These are phyloP conservation scores for Perognathus longimembris DNA, from an alignment of 2,113 vertebrate genomes.

Conservation along the genomic window DNA sequence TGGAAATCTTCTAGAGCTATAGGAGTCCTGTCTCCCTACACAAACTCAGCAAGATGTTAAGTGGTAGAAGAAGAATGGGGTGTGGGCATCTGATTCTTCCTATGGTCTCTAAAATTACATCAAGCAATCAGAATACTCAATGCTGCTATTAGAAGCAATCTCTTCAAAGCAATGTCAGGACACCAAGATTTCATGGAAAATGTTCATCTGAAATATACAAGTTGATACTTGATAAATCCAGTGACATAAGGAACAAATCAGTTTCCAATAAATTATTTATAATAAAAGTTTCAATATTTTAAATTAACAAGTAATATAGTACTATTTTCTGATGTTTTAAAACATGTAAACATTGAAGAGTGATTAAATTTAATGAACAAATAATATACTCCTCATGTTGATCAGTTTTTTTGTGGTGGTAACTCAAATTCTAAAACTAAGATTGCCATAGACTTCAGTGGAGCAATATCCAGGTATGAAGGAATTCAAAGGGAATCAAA, in stretches of 20 bases:
- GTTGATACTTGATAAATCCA: conserved; percentile 6
- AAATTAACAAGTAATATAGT: background rate
- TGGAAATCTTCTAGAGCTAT: background rate
- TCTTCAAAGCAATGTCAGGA: conserved; percentile 4
- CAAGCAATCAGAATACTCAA: background rate
- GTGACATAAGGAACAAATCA: conserved; percentile 31
- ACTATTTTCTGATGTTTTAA: background rate
- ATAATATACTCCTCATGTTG: background rate
- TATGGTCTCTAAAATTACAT: background rate
- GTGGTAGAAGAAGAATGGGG: background rate
- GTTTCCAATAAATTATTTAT: background rate
- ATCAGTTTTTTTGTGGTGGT: background rate
- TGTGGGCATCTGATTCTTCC: background rate
- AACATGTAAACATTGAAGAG: background rate
- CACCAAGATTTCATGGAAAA: background rate
- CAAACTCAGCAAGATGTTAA: conserved; percentile 19
- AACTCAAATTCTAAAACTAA: background rate
- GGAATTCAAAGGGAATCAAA: background rate
- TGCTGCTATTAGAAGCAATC: background rate
- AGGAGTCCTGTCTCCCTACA: background rate
- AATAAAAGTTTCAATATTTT: background rate
- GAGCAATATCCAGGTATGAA: background rate
- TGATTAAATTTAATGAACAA: background rate
- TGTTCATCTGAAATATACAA: background rate
- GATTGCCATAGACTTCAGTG: background rate